Base-by-base conservation (phyloP, 2,888 invertebrate genomes). In the Steinernema hermaphroditum region DNA sequence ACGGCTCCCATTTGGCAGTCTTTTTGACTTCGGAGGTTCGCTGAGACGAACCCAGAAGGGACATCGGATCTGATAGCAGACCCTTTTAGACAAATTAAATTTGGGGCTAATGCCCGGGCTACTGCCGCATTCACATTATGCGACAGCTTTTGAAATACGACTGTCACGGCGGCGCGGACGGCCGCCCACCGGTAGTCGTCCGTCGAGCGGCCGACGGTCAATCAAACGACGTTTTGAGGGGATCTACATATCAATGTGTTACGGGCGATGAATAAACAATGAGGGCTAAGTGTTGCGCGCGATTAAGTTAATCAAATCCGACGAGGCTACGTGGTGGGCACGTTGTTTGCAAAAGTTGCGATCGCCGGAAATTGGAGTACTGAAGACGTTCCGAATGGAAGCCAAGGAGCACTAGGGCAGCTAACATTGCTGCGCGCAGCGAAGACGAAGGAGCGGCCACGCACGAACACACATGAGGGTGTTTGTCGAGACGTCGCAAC, bases 401-500 rank as follows among this genome's bases (percentile, higher is more conserved):
- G n/a, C 46, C 6, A 46, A 46, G 46, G 22, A 4, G 12, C 37
- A 37, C 37, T 4, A 12, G 37, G 4, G 16, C n/a, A 22, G 22
- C 24, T n/a, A 50, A 50, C 9, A 50, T 22, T 19, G 19, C 22
- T 22, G 24, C 50, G 37, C 6, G 4, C 4, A 12, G 6, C 37
- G 37, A 8, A 12, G 37, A 37, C 12, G 50, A 50, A 50, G 50
- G 24, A 50, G 50, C 19, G 22, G 24, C n/a, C 12, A 24, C 12
- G n/a, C 19, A 24, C 50, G 19, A 12, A 19, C 22, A 50, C 22
- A 12, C 12, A 24, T 24, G 24, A 50, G 50, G 50, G 24, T 62
- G 62, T 62, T 62, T 62, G 62, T n/a, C 62, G 62, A 62, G 62
- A 62, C 62, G 32, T 62, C 62, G 62, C 50, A 62, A 62, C 62